Evolutionary conservation across 2,888 invertebrate genomes (phyloP).

Genomic region (Sphinx pinastri): DNA sequence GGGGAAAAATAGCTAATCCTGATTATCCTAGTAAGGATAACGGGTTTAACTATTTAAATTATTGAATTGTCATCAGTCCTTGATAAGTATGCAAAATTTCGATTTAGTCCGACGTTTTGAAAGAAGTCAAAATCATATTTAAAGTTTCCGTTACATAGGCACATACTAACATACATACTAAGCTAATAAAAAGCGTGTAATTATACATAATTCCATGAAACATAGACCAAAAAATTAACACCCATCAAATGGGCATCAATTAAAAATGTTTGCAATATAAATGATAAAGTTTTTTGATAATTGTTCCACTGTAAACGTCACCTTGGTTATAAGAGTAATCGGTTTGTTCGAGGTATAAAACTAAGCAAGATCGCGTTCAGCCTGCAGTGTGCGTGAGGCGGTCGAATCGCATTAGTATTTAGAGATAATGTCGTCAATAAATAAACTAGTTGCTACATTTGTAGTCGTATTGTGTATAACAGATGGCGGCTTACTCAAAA

Average conservation of each 20-base stretch:
- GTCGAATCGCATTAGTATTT: slow-evolving; percentile 9
- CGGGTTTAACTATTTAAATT: too few species aligned
- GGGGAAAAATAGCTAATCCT: too few species aligned
- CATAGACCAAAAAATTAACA: background rate
- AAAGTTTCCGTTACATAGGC: too few species aligned
- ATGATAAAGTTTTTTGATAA: slow-evolving; percentile 4
- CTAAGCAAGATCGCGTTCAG: slow-evolving; percentile 22
- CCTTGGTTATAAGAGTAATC: slow-evolving; percentile 40
- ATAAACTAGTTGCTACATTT: slow-evolving; percentile 39
- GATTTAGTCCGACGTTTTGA: too few species aligned
- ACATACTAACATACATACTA: too few species aligned
- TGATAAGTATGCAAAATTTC: too few species aligned
- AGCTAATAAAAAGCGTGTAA: too few species aligned
- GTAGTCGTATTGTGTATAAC: slow-evolving; percentile 51
- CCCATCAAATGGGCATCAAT: background rate
- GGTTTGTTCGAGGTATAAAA: slow-evolving; percentile 41
- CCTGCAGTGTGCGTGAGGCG: slow-evolving; percentile 16
- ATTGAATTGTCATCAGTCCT: too few species aligned
- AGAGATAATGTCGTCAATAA: slow-evolving; percentile 41
- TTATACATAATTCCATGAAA: background rate
- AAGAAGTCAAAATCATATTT: too few species aligned
- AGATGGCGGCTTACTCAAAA: slow-evolving; percentile 48
- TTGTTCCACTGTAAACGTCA: slow-evolving; percentile 25
- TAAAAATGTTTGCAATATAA: background rate
- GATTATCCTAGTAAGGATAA: too few species aligned